Evolutionary conservation across 2,113 vertebrate species (phyloP).

Genomic region (Saguinus imperator): DNA sequence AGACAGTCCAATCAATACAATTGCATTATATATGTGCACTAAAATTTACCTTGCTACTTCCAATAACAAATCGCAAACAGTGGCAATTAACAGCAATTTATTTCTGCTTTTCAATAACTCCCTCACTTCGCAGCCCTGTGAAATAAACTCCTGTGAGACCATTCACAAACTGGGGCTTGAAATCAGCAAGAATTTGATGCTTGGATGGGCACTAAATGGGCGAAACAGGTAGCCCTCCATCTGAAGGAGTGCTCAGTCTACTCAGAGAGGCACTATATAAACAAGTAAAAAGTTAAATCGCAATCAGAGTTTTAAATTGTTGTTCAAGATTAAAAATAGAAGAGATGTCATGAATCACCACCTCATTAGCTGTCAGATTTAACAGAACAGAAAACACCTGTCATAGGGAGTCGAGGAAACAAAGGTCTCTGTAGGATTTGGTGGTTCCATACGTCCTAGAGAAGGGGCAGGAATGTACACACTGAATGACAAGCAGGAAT

Average conservation of each 20-base stretch:
- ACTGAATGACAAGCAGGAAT: background rate
- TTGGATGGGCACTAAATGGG: background rate
- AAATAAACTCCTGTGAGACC: conserved; percentile 50
- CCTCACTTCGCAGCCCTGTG: background rate
- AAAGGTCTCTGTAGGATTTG: background rate
- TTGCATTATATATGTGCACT: conserved; percentile 19
- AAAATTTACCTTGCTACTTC: conserved; percentile 53
- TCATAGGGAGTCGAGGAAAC: background rate
- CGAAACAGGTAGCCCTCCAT: background rate
- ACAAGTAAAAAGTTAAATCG: background rate
- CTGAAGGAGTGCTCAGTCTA: background rate
- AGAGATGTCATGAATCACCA: background rate
- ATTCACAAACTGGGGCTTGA: conserved; percentile 62
- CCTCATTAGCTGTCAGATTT: background rate
- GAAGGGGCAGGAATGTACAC: background rate
- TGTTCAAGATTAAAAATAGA: background rate
- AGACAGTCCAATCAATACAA: conserved; percentile 58
- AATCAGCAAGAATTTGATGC: conserved; percentile 46
- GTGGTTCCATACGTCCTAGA: background rate
- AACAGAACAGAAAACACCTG: background rate
- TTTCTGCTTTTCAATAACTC: conserved; percentile 33
- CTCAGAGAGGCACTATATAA: background rate
- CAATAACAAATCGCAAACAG: conserved; percentile 67
- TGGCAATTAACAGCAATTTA: conserved; percentile 61
- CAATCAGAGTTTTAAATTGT: background rate